Base-by-base conservation (phyloP, 2,113 vertebrate genomes). In the Osmerus mordax region DNA sequence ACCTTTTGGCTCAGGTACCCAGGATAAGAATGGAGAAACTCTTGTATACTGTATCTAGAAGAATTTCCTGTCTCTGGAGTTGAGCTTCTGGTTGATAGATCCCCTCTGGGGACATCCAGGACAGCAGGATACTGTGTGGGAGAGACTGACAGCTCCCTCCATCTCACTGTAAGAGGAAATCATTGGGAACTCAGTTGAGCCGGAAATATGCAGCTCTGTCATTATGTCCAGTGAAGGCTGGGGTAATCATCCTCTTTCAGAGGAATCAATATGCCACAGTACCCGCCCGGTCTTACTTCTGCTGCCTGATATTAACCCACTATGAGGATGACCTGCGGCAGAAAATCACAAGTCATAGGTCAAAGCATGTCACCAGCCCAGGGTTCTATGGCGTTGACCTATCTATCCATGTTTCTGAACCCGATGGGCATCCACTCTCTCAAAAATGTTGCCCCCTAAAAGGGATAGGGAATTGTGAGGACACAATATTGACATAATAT, bases 221-320 rank as follows among this genome's bases (percentile, higher is more conserved):
- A 54, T 67, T 70, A 14, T 62, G 54, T 65, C 60, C 15, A 25
- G 41, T 64, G 51, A 60, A 36, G 32, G 55, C 72, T 15, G 58
- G 63, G 72, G 41, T 73, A 69, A 79, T 74, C 14, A 41, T 47
- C 32, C 55, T 56, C 58, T 70, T 74, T 75, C 61, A 67, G 70
- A 71, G 52, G 71, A 61, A 79, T 76, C 76, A 76, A 69, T 77
- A 80, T 18, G 77, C 41, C 47, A 1, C 21, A 36, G 71, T n/a
- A 11, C 54, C 18, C 15, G 54, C 54, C 18, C 15, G 54, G 59
- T 8, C 72, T 79, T 74, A 72, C 72, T 77, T 76, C 53, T 74
- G 53, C 75, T 59, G 62, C 41, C 63, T n/a, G 19, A 62, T 65
- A 75, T 3, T 15, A 68, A 77, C 71, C 52, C 56, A 58, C 60